A percentile compares a stretch with the other conserved stretches of the same genome.
Evolutionary conservation across 2,888 invertebrate genomes (phyloP).

Genomic region (Noctua comes): DNA sequence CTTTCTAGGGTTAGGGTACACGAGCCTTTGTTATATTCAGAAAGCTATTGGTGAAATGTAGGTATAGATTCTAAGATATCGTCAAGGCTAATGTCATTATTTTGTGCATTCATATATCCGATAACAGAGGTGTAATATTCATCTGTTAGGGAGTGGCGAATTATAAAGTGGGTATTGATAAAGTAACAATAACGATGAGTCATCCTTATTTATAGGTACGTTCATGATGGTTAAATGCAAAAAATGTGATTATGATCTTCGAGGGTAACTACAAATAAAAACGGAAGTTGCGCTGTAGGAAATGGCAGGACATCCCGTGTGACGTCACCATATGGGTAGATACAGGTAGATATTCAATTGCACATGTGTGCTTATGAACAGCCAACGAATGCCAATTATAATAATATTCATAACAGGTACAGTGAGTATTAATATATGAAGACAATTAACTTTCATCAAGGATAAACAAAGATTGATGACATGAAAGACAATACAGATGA

Average conservation of each 20-base stretch:
- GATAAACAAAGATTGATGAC: slow-evolving; percentile 26
- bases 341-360: slow-evolving; percentile 13
- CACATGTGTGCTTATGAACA: slow-evolving; percentile 21
- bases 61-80: neutral
- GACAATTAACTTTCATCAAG: slow-evolving; percentile 24
- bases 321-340: slow-evolving; percentile 46
- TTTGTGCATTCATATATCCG: slow-evolving; percentile 19
- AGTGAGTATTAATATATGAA: slow-evolving; percentile 21
- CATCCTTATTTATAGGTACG: slow-evolving; percentile 34
- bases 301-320: slow-evolving; percentile 62
- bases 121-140: slow-evolving; percentile 31
- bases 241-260: slow-evolving; percentile 56
- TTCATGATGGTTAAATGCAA: slow-evolving; percentile 34
- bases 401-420: slow-evolving; percentile 43
- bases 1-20: neutral
- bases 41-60: neutral
- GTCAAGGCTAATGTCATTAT: slow-evolving; percentile 25
- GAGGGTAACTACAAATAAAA: slow-evolving; percentile 49
- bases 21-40: neutral
- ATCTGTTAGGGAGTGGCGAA: slow-evolving; percentile 55
- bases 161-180: slow-evolving; percentile 48
- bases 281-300: slow-evolving; percentile 61
- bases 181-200: slow-evolving; percentile 58
- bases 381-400: slow-evolving; percentile 5
- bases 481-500: slow-evolving; percentile 14